Conservation (phyloP, 2,888 invertebrate genomes). For the Chloromyia formosa region DNA sequence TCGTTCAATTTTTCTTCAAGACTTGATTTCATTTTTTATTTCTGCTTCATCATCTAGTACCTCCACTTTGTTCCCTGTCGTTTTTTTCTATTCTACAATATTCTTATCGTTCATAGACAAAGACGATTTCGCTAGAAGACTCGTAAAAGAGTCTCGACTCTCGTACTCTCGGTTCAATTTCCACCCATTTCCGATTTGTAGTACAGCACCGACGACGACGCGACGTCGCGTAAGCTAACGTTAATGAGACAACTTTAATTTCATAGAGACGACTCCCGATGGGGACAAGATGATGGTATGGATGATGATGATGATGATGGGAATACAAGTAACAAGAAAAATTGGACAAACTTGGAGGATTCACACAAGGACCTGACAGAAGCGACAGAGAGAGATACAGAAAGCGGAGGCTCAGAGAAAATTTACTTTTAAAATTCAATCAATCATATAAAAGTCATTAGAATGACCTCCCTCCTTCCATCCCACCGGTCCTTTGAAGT, state of each 20-base stretch:
- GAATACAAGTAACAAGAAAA: too few relatives aligned
- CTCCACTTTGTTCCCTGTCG: background rate
- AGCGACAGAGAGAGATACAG: too few relatives aligned
- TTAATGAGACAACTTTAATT: constrained; percentile 19
- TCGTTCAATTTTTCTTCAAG: background rate
- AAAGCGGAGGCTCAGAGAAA: background rate
- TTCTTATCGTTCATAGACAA: too few relatives aligned
- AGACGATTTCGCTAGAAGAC: too few relatives aligned
- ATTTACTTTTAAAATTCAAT: constrained; percentile 25
- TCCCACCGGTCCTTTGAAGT: background rate
- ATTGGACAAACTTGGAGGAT: too few relatives aligned
- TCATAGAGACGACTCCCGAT: background rate
- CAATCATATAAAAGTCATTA: constrained; percentile 38
- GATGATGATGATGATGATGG: background rate
- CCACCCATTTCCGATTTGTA: background rate
- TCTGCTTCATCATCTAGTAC: background rate
- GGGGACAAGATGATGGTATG: background rate
- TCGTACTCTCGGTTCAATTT: too few relatives aligned
- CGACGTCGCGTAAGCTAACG: background rate
- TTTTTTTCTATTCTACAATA: background rate
- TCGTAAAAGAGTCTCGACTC: too few relatives aligned
- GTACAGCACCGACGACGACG: too few relatives aligned
- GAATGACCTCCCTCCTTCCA: background rate
- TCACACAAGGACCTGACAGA: too few relatives aligned
- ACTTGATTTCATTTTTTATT: too few relatives aligned